These are phyloP conservation scores for Austrofundulus limnaeus DNA, from an alignment of 2,113 vertebrate genomes.

Conservation along the genomic window DNA sequence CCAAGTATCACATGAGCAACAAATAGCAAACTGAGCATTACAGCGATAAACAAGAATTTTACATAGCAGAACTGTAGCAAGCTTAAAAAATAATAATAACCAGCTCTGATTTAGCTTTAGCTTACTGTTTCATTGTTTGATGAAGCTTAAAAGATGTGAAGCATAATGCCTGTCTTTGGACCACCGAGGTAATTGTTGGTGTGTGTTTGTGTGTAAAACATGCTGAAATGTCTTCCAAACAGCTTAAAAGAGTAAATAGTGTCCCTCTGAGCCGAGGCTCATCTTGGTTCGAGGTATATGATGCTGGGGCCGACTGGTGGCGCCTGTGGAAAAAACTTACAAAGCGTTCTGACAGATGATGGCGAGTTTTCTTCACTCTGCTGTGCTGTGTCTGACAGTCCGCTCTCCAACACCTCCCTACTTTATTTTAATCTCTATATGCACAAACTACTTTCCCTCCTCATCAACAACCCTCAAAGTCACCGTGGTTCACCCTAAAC, in stretches of 20 bases:
- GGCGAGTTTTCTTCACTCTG: constrained; percentile 66
- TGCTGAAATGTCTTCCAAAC: constrained; percentile 72
- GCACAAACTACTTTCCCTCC: constrained; percentile 18
- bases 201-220: constrained; percentile 69
- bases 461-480: constrained; percentile 30
- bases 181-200: constrained; percentile 77
- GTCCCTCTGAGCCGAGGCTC: constrained; percentile 62
- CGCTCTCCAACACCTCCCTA: neutral
- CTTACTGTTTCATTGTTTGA: constrained; percentile 63
- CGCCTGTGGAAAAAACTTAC: constrained; percentile 67
- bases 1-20: constrained; percentile 71
- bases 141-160: constrained; percentile 71
- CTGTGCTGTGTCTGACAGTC: constrained; percentile 40
- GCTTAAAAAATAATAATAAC: constrained; percentile 54
- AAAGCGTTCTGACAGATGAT: constrained; percentile 66
- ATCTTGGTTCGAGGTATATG: constrained; percentile 76
- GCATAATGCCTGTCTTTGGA: constrained; percentile 78
- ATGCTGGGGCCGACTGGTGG: constrained; percentile 66
- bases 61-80: constrained; percentile 61
- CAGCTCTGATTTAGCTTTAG: constrained; percentile 47
- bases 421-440: constrained; percentile 20
- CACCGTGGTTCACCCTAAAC: constrained; percentile 29
- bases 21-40: constrained; percentile 61
- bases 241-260: constrained; percentile 66
- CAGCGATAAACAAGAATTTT: constrained; percentile 66